A percentile compares a stretch with the other conserved stretches of the same genome.
phyloP scores from a whole-genome alignment of 2,888 invertebrate genomes.

The Smittia aterrima region DNA sequence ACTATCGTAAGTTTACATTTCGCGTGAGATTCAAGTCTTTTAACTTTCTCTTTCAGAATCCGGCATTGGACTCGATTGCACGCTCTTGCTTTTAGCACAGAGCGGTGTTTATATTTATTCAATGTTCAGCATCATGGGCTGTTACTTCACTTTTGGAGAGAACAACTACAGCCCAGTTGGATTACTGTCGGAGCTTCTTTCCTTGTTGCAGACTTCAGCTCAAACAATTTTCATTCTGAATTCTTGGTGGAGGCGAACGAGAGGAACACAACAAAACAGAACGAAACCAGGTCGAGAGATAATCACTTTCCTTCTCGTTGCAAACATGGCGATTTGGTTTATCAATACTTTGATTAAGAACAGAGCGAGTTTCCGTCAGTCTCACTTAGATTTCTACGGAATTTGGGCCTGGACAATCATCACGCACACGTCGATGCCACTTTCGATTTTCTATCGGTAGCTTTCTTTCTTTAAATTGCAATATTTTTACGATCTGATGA shows the following conservation, averaged over 20 bases:
- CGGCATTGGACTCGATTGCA: conserved; percentile 65
- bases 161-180: conserved; percentile 54
- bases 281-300: conserved; percentile 81
- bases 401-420: conserved; percentile 91
- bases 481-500: not conserved
- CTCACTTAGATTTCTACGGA: conserved; percentile 78
- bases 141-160: conserved; percentile 62
- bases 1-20: conserved; percentile 51
- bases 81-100: conserved; percentile 74
- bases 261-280: conserved; percentile 66
- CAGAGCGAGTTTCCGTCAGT: conserved; percentile 76
- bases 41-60: conserved; percentile 44
- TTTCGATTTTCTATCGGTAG: conserved; percentile 75
- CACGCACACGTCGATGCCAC: conserved; percentile 83
- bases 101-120: conserved; percentile 79
- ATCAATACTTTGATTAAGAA: conserved; percentile 83
- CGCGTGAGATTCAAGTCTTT: no score
- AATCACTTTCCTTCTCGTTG: conserved; percentile 78
- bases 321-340: conserved; percentile 83
- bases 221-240: conserved; percentile 71
- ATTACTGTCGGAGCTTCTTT: conserved; percentile 65
- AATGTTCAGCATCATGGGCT: conserved; percentile 76
- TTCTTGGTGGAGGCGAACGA: conserved; percentile 72
- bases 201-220: conserved; percentile 68
- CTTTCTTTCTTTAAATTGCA: not conserved